Base-by-base conservation (phyloP, 1,140 invertebrate species). In the Pseudachorutes palmiensis region DNA sequence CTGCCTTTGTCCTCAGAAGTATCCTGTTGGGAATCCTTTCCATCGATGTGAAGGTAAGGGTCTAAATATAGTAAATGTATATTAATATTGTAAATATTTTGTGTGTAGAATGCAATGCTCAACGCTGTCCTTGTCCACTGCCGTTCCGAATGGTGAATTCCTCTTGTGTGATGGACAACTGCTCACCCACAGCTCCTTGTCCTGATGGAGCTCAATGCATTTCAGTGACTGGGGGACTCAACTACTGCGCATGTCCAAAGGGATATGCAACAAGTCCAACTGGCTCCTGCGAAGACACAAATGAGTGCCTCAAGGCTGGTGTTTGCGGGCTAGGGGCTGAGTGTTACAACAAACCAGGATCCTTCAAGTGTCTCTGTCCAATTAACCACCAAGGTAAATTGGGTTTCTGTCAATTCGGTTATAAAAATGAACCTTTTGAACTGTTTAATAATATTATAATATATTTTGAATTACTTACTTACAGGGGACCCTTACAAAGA, bases 171-270 rank as follows among this genome's bases (percentile, higher is more conserved):
- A 77, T 93, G 59, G 87, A 88, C 2, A 88, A 88, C 28, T 94
- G 91, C 76, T 87, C 86, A 3, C 85, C 85, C 66, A 86, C 85
- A 16, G 85, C 87, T 55, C 84, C 84, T 70, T 94, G 91, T 77
- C 88, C 88, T 0, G 80, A 82, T 67, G 90, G 90, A 31, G 90
- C 90, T 0, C 89, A 93, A 75, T 93, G 91, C 75, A 89, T 94
- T 59, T 86, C 88, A 1, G 92, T 93, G 62, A 86, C 90, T 5
- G 89, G 89, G n/a, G 89, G 89, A 31, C 88, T 93, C 1, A 92
- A 90, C 75, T 93, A 93, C 75, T 91, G 90, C 75, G 90, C 90
- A 36, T 93, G 90, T 77, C 90, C 90, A 2, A 87, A 89, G 75
- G 90, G 90, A 1, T 91, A 84, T 74, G 82, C 84, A 55, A 86